These are phyloP conservation scores for Drosophila funebris DNA, from an alignment of 1,140 invertebrate genomes.

Conservation along the genomic window DNA sequence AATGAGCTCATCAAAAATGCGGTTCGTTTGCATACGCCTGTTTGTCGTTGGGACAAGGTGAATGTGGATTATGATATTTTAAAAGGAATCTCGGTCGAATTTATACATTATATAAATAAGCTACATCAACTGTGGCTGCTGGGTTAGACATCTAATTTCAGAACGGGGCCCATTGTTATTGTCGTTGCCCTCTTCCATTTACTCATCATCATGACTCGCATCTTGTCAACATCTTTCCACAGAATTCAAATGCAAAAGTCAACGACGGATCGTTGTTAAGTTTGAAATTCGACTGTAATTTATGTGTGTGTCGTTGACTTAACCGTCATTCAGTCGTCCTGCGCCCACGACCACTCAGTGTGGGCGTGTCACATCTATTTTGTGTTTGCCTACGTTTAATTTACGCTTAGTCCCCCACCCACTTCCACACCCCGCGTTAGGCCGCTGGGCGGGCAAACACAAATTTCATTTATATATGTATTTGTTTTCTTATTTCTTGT, in stretches of 20 bases:
- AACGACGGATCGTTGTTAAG: constrained; percentile 28
- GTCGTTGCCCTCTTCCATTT: constrained; percentile 15
- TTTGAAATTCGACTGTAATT: constrained; percentile 44
- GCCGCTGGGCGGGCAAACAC: constrained; percentile 51
- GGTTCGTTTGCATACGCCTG: constrained; percentile 23
- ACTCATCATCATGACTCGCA: constrained; percentile 7
- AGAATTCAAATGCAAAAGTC: constrained; percentile 31
- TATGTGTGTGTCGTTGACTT: constrained; percentile 47
- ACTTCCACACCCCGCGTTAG: too few relatives aligned
- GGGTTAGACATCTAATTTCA: constrained; percentile 10
- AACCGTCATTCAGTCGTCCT: neutral
- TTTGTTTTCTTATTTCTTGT: constrained; percentile 44
- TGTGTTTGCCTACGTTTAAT: constrained; percentile 65
- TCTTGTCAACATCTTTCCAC: neutral
- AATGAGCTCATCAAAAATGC: constrained; percentile 76
- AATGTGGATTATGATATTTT: constrained; percentile 58
- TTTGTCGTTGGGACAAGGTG: constrained; percentile 11
- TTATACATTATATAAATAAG: constrained; percentile 73
- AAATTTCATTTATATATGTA: constrained; percentile 73
- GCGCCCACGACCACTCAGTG: neutral
- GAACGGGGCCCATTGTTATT: constrained; percentile 4
- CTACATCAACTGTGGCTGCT: constrained; percentile 43
- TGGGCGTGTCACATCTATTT: constrained; percentile 43
- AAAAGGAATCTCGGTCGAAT: constrained; percentile 65
- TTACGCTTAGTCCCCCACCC: constrained; percentile 41